Evolutionary conservation across 2,113 vertebrate genomes (phyloP).

Genomic region (Peromyscus leucopus): DNA sequence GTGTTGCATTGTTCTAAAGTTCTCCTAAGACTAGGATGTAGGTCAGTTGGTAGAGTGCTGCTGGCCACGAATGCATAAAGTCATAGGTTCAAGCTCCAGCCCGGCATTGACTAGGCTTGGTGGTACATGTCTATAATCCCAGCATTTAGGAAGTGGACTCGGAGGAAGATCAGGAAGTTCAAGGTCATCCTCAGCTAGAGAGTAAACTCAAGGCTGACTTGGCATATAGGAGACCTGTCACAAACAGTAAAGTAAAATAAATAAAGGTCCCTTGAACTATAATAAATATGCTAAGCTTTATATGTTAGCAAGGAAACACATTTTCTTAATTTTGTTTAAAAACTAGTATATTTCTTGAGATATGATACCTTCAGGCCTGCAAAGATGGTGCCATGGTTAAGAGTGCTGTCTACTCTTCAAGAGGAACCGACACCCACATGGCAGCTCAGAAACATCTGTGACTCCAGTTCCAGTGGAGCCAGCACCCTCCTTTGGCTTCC

Average conservation of each 20-base stretch:
- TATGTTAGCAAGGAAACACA: neutral
- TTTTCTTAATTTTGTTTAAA: slow-evolving; percentile 56
- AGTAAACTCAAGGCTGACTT: neutral
- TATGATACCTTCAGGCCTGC: neutral
- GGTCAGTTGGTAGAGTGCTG: neutral
- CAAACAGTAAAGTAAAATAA: neutral
- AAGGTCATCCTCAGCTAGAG: neutral
- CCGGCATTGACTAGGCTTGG: neutral
- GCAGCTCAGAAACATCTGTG: neutral
- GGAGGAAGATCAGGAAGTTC: neutral
- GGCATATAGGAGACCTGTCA: neutral
- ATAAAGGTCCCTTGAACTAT: neutral
- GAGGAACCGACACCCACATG: neutral
- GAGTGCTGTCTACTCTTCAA: neutral
- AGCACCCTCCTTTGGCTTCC: neutral
- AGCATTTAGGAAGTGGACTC: neutral
- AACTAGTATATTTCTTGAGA: slow-evolving; percentile 48
- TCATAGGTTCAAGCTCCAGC: neutral
- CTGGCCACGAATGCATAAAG: neutral
- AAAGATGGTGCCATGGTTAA: neutral
- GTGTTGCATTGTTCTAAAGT: neutral
- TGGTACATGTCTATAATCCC: neutral
- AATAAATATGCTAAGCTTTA: slow-evolving; percentile 25
- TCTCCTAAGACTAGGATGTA: neutral
- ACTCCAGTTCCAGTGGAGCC: neutral